These are phyloP conservation scores for Pteruthius melanotis DNA, from an alignment of 2,113 vertebrate species.

Conservation along the genomic window DNA sequence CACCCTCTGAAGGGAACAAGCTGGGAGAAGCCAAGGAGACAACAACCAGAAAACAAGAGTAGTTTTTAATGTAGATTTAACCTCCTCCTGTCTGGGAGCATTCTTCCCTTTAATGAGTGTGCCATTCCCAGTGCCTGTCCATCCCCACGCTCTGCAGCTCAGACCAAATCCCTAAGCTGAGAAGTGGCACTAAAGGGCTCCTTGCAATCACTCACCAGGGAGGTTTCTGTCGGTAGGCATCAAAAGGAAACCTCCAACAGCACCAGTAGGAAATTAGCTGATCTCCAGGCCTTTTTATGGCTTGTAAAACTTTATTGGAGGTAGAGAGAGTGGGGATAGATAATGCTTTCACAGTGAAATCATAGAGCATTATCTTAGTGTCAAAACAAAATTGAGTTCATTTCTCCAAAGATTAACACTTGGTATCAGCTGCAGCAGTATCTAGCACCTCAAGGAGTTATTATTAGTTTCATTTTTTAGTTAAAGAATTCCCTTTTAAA, in stretches of 20 bases:
- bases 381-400: constrained; percentile 52
- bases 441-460: constrained; percentile 18
- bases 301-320: constrained; percentile 59
- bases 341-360: constrained; percentile 37
- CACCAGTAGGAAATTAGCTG: neutral
- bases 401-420: constrained; percentile 39
- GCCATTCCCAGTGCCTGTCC: neutral
- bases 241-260: constrained; percentile 35
- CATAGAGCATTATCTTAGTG: constrained; percentile 48
- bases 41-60: neutral
- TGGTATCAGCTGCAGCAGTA: constrained; percentile 61
- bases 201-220: neutral
- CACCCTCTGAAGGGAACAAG: neutral
- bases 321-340: neutral
- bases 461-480: neutral
- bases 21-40: neutral
- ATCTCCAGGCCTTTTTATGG: constrained; percentile 33
- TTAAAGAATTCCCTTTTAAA: constrained; percentile 59
- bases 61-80: neutral
- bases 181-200: neutral
- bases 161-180: neutral
- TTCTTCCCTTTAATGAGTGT: neutral
- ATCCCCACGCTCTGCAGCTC: neutral
- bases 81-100: neutral
- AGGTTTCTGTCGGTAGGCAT: constrained; percentile 24